Evolutionary conservation across 2,888 invertebrate species (phyloP).

Genomic region (Dasypogon diadema): DNA sequence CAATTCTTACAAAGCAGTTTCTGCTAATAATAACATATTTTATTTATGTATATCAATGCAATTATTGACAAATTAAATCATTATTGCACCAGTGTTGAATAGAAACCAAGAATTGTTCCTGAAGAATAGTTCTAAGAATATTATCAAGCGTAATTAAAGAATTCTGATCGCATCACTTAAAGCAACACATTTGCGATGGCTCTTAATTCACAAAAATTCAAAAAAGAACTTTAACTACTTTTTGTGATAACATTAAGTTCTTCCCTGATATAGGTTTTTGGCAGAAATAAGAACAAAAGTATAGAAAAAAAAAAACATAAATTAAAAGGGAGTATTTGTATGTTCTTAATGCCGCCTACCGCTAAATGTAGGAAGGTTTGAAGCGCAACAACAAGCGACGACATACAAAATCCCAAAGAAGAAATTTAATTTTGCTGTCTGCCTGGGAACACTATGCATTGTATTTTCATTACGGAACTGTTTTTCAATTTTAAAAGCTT

Average conservation of each 20-base stretch:
- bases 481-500: conserved; percentile 91
- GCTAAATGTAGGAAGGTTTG: conserved; percentile 71
- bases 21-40: conserved; percentile 1
- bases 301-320: neutral
- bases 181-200: neutral
- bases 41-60: too few relatives aligned
- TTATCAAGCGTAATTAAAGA: conserved; percentile 3
- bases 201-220: neutral
- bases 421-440: conserved; percentile 91
- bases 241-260: neutral
- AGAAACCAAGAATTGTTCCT: conserved; percentile 5
- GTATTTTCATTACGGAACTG: conserved; percentile 84
- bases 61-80: conserved; percentile 18
- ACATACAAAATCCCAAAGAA: conserved; percentile 92
- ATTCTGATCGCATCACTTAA: neutral
- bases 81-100: conserved; percentile 23
- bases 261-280: neutral
- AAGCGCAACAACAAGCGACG: conserved; percentile 81
- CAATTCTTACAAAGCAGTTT: neutral
- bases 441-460: conserved; percentile 85
- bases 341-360: conserved; percentile 61
- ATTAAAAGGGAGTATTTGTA: neutral
- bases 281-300: neutral
- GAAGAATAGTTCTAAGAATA: neutral
- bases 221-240: neutral